Conservation (phyloP, 1,140 invertebrate species). For the Parasteatoda tepidariorum region DNA sequence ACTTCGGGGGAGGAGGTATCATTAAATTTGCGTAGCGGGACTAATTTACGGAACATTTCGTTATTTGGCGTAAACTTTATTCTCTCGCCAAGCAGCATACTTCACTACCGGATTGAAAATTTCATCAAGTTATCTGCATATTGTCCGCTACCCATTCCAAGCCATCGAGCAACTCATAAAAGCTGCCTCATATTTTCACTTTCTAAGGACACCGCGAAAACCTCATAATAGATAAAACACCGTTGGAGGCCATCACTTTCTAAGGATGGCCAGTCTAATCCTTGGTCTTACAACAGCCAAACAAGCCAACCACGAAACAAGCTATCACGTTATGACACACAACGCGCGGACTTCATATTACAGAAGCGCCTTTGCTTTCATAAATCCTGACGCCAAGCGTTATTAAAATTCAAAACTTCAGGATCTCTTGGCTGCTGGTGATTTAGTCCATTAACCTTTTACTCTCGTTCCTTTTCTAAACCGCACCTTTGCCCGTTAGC, state of each 20-base stretch:
- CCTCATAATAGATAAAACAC: neutral
- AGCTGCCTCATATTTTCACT: neutral
- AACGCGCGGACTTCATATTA: neutral
- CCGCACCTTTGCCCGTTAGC: neutral
- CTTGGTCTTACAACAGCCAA: neutral
- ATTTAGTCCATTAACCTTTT: slow-evolving; percentile 22
- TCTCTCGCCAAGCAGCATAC: no score
- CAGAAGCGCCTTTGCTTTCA: neutral
- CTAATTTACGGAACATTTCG: no score
- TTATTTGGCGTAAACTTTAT: no score
- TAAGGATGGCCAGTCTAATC: neutral
- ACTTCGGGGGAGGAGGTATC: no score
- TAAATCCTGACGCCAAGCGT: neutral
- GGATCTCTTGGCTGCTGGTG: slow-evolving; percentile 1
- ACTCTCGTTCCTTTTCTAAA: neutral
- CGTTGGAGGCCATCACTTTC: neutral
- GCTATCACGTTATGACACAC: neutral
- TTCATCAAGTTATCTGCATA: neutral
- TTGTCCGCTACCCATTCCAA: neutral
- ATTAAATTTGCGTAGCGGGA: no score
- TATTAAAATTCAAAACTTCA: slow-evolving; percentile 33
- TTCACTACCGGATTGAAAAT: neutral
- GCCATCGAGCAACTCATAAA: neutral
- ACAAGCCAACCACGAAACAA: slow-evolving; percentile 12
- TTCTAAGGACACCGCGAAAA: neutral